Conservation (phyloP, 1,140 invertebrate species). For the Epicauta chinensis region DNA sequence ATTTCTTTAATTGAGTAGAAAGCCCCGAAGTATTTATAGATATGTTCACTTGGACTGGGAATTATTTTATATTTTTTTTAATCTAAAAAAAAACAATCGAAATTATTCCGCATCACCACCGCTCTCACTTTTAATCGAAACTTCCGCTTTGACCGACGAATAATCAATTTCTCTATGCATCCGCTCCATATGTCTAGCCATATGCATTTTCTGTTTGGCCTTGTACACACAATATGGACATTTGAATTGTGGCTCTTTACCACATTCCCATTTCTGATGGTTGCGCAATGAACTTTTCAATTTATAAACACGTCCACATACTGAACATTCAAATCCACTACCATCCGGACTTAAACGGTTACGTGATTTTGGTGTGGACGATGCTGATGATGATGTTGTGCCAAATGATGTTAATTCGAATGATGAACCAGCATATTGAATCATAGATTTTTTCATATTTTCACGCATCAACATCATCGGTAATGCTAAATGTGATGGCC, state of each 20-base stretch:
- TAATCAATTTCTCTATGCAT: constrained; percentile 65
- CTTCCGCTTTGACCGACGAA: constrained; percentile 33
- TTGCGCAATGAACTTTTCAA: constrained; percentile 76
- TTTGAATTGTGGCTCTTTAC: constrained; percentile 52
- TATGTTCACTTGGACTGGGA: background rate
- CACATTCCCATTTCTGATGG: constrained; percentile 84
- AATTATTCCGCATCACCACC: constrained; percentile 21
- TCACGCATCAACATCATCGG: constrained; percentile 43
- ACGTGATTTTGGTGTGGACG: constrained; percentile 2
- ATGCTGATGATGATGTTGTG: too few relatives aligned
- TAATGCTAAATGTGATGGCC: constrained; percentile 39
- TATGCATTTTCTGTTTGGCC: constrained; percentile 50
- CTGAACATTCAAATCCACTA: constrained; percentile 62
- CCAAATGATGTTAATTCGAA: constrained; percentile 2
- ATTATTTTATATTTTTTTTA: background rate
- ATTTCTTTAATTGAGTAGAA: background rate
- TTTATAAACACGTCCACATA: constrained; percentile 76
- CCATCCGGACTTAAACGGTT: constrained; percentile 12
- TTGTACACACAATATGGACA: constrained; percentile 51
- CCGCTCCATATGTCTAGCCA: constrained; percentile 76
- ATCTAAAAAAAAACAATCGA: background rate
- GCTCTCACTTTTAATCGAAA: constrained; percentile 25
- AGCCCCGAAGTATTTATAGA: too few relatives aligned
- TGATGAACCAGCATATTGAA: constrained; percentile 27
- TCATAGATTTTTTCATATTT: constrained; percentile 40